phyloP scores from a whole-genome alignment of 2,113 vertebrate genomes.

The Rutilus rutilus region DNA sequence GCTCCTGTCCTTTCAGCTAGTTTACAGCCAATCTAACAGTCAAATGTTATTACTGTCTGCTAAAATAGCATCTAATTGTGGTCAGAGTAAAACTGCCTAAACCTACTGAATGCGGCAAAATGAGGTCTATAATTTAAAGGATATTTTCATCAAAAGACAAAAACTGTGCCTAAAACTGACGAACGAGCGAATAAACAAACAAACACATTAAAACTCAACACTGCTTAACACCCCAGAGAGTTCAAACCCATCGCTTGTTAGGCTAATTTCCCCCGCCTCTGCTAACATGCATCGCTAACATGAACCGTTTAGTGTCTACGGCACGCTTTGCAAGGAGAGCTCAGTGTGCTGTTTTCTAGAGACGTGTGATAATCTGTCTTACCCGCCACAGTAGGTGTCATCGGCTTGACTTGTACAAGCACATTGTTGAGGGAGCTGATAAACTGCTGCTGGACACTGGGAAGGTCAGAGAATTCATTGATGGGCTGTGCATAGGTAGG shows the following conservation, averaged over 20 bases:
- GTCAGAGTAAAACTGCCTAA: neutral
- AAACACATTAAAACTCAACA: neutral
- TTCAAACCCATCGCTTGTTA: neutral
- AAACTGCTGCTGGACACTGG: conserved; percentile 41
- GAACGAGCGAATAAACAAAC: neutral
- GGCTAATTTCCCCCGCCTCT: neutral
- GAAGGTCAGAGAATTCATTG: conserved; percentile 42
- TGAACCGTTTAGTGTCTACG: neutral
- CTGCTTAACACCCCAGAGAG: no score
- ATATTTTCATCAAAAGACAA: neutral
- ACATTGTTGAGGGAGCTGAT: conserved; percentile 18
- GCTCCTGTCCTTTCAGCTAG: neutral
- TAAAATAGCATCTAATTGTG: neutral
- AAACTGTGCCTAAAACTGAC: neutral
- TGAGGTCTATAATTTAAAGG: neutral
- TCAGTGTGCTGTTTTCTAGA: neutral
- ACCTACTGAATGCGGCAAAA: neutral
- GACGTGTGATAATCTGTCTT: neutral
- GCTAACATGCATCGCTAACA: neutral
- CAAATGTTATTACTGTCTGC: neutral
- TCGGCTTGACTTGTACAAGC: neutral
- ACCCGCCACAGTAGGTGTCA: conserved; percentile 23
- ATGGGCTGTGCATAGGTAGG: conserved; percentile 25
- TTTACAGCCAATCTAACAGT: neutral
- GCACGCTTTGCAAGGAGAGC: neutral